Evolutionary conservation across 2,113 vertebrate genomes (phyloP).

Genomic region (Stictonetta naevosa): DNA sequence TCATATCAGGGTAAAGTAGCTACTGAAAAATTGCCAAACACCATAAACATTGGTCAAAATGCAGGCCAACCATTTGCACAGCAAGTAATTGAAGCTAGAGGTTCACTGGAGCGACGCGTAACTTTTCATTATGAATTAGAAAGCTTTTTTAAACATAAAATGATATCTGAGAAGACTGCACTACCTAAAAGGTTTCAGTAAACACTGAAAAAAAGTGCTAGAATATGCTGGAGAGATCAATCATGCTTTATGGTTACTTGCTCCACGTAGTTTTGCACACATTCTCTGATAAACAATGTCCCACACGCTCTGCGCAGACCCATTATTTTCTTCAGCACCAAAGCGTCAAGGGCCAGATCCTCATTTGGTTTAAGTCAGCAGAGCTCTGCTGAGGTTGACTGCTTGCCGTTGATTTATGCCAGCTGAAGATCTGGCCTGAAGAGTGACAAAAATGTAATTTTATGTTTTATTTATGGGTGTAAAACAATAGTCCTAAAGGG

Average conservation of each 20-base stretch:
- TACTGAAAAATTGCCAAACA: slow-evolving; percentile 83
- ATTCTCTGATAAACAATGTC: slow-evolving; percentile 78
- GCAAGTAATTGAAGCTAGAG: slow-evolving; percentile 78
- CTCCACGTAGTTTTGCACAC: slow-evolving; percentile 60
- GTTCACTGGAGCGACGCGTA: slow-evolving; percentile 68
- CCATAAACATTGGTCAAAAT: slow-evolving; percentile 84
- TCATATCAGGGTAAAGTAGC: slow-evolving; percentile 81
- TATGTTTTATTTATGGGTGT: slow-evolving; percentile 82
- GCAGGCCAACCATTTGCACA: slow-evolving; percentile 73
- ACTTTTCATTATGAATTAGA: slow-evolving; percentile 83
- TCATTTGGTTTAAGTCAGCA: slow-evolving; percentile 55
- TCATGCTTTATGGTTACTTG: slow-evolving; percentile 71
- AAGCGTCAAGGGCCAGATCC: slow-evolving; percentile 63
- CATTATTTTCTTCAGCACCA: slow-evolving; percentile 76
- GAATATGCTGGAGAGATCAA: slow-evolving; percentile 78
- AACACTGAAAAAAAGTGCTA: slow-evolving; percentile 68
- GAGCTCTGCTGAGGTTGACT: slow-evolving; percentile 63
- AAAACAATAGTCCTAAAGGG: slow-evolving; percentile 75
- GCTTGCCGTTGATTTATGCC: slow-evolving; percentile 61
- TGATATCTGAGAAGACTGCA: slow-evolving; percentile 73
- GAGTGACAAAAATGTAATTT: slow-evolving; percentile 81
- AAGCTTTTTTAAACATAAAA: slow-evolving; percentile 79
- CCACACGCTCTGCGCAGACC: slow-evolving; percentile 69
- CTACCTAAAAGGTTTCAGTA: slow-evolving; percentile 80
- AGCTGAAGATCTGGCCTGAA: slow-evolving; percentile 69